Conservation (phyloP, 1,140 invertebrate species). For the Listronotus bonariensis region DNA sequence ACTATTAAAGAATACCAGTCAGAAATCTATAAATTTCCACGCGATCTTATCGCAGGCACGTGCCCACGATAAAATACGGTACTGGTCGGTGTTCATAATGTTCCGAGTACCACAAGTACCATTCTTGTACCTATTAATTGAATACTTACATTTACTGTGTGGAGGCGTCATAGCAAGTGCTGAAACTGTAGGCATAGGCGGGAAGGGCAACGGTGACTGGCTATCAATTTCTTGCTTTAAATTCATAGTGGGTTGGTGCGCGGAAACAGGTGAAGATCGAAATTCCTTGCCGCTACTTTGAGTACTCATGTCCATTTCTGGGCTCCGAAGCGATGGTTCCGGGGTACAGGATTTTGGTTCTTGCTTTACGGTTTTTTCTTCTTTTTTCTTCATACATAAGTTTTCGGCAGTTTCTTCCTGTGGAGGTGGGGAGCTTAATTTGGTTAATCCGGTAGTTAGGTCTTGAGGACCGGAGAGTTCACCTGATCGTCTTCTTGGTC, state of each 20-base stretch:
- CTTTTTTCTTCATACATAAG: slow-evolving; percentile 58
- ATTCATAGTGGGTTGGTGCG: slow-evolving; percentile 56
- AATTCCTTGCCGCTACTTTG: slow-evolving; percentile 50
- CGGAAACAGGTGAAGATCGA: slow-evolving; percentile 59
- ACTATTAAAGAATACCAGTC: neutral
- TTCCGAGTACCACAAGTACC: slow-evolving; percentile 12
- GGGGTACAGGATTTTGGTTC: slow-evolving; percentile 48
- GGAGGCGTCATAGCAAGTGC: slow-evolving; percentile 77
- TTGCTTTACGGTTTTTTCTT: slow-evolving; percentile 36
- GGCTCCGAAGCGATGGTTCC: slow-evolving; percentile 53
- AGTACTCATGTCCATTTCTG: slow-evolving; percentile 58
- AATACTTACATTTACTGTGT: slow-evolving; percentile 67
- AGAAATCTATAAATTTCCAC: slow-evolving; percentile 6
- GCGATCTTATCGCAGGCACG: slow-evolving; percentile 20
- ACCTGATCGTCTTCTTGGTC: slow-evolving; percentile 78
- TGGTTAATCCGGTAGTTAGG: slow-evolving; percentile 47
- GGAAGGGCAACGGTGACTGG: slow-evolving; percentile 67
- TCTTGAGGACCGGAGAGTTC: slow-evolving; percentile 70
- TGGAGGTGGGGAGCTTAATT: slow-evolving; percentile 43
- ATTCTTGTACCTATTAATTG: slow-evolving; percentile 22
- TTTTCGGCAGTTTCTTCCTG: slow-evolving; percentile 56
- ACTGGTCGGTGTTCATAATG: slow-evolving; percentile 5
- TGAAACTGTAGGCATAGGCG: slow-evolving; percentile 71
- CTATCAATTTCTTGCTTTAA: slow-evolving; percentile 58
- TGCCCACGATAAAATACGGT: slow-evolving; percentile 20